Percentiles rank a stretch among this genome's conserved stretches.
Conservation (phyloP, 2,113 vertebrate genomes). For the Chionomys nivalis region DNA sequence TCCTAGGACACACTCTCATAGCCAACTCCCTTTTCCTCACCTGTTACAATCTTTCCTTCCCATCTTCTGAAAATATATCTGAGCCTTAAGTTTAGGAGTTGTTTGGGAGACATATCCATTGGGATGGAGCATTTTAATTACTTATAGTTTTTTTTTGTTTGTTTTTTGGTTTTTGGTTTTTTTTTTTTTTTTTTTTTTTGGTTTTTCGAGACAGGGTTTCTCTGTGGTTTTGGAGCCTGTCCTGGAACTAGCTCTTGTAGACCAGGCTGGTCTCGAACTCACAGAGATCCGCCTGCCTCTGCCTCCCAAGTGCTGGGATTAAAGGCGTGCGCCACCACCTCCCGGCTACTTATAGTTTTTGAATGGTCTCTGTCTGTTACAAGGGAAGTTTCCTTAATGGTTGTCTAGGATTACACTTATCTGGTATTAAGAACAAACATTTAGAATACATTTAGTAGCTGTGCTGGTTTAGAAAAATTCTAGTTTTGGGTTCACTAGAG, state of each 20-base stretch:
- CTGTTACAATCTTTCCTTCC: background rate
- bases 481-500: background rate
- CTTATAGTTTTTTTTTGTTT: background rate
- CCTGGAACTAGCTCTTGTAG: no score
- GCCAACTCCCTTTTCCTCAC: background rate
- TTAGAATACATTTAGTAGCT: background rate
- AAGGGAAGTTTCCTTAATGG: background rate
- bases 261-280: no score
- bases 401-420: background rate
- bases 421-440: background rate
- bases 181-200: no score
- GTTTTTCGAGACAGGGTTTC: no score
- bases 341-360: background rate
- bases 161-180: no score
- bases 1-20: background rate
- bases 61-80: background rate
- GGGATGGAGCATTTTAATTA: background rate
- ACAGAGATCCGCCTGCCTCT: no score
- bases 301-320: no score
- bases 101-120: background rate
- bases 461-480: background rate
- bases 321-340: no score
- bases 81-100: background rate
- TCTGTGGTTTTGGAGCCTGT: no score
- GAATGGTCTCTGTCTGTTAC: background rate